Evolutionary conservation across 2,113 vertebrate genomes (phyloP), one percentile per base, ranked within the genome.

Genomic region (Rousettus leschenaultii): DNA sequence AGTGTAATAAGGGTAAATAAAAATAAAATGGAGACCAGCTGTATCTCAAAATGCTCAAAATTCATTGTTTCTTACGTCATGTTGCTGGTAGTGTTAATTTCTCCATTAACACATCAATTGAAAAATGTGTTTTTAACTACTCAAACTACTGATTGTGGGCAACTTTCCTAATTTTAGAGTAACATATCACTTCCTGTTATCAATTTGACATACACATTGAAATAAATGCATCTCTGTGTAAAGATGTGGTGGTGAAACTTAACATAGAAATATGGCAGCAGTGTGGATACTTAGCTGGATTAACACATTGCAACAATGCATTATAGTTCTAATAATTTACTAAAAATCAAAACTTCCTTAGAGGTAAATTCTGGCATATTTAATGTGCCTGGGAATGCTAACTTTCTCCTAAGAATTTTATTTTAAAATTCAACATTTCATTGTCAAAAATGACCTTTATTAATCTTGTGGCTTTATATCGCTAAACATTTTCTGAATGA

Each of bases 151-250:
- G 19, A 48, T 61, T 86, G 2, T 63, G 40, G 18, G 30, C 6
- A 57, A 57, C 57, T 75, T 94, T 88, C 7, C n/a, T 95, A 45
- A 87, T 88, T 95, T 79, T 75, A 84, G 38, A 95, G 11, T 18
- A 79, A 65, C 48, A 61, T 65, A 68, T 59, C 21, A 84, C 33
- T 75, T 83, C 35, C 18, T 45, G 15, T 59, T 96, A 79, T 51
- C 19, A 94, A 65, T 51, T 48, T 87, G 33, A 80, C 68, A 51
- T 51, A 86, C 51, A 21, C 0, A 79, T 92, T 94, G 11, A 95
- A 87, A 90, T 45, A 75, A 94, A 79, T 70, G 28, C 15, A 59
- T 83, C 22, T 73, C 26, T 87, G 16, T 55, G 57, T 86, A 65
- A 87, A 75, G 10, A 13, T 84, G 16, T 92, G n/a, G 45, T 68